Percentiles rank a stretch among this genome's conserved stretches.
These are phyloP conservation scores for Procambarus virginalis DNA, from an alignment of 1,140 invertebrate genomes.

Conservation along the genomic window DNA sequence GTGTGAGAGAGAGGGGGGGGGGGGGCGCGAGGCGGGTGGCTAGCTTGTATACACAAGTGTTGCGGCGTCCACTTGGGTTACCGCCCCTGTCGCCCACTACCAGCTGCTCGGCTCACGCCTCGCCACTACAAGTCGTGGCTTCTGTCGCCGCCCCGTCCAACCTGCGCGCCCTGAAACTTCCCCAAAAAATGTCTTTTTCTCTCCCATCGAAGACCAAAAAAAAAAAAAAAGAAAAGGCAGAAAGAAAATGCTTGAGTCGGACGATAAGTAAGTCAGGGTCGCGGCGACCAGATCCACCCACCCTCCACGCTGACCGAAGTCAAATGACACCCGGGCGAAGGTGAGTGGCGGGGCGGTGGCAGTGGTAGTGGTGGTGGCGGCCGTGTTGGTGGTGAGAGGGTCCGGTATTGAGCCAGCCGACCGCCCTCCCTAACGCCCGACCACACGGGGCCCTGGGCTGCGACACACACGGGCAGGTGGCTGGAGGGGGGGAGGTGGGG, in stretches of 20 bases:
- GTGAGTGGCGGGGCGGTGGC: constrained; percentile 33
- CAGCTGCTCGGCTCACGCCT: constrained; percentile 45
- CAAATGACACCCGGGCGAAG: constrained; percentile 58
- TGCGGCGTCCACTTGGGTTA: constrained; percentile 47
- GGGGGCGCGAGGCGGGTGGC: neutral
- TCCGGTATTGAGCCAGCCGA: constrained; percentile 62
- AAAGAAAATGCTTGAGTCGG: constrained; percentile 41
- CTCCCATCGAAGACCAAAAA: neutral
- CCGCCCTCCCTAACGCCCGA: constrained; percentile 57
- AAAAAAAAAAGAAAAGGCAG: constrained; percentile 22
- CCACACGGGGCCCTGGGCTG: constrained; percentile 43
- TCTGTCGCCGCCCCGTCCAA: no score
- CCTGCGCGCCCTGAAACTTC: neutral
- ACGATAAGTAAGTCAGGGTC: constrained; percentile 53
- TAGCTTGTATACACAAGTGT: constrained; percentile 42
- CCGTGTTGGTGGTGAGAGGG: constrained; percentile 61
- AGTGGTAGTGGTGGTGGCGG: constrained; percentile 51
- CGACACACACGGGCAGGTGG: constrained; percentile 41
- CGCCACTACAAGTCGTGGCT: constrained; percentile 6
- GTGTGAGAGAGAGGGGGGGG: neutral
- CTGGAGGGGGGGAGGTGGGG: neutral
- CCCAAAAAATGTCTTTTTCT: neutral
- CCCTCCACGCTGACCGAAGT: constrained; percentile 34
- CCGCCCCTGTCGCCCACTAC: constrained; percentile 24
- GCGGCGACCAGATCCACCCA: constrained; percentile 48